Evolutionary conservation across 2,888 invertebrate genomes (phyloP), one percentile per base, ranked within the genome.

Genomic region (Charanyca ferruginea): DNA sequence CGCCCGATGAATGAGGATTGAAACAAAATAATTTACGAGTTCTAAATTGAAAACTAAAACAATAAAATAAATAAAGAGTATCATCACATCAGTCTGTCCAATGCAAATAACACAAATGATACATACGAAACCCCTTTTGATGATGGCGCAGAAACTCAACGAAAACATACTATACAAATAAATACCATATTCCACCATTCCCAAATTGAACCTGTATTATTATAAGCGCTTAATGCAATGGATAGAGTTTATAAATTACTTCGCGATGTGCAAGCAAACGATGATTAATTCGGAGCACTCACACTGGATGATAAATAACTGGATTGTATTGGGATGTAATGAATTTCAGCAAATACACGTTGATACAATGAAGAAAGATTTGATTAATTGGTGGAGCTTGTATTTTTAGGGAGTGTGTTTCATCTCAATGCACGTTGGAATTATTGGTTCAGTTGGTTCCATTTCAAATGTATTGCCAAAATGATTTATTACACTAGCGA

Each of bases 181-280:
- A 65, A 58, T 53, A 70, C 58, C 38, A 20, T 18, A 49, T 41
- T 54, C 8, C 47, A 54, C 54, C 55, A 71, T 25, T 59, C n/a
- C n/a, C 47, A 51, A 71, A 66, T 57, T 58, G 53, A 16, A 41
- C 13, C 32, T 45, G 32, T 62, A 72, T 76, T 71, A 71, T 66
- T 62, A 55, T 72, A 61, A 66, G 41, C 66, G 25, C 25, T 71
- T 48, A 59, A 66, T 80, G 75, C 68, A 80, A 60, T 68, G 65
- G 59, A 71, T 64, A 48, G 45, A 66, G 70, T 77, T 69, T 52
- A 77, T 81, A 79, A 80, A 81, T 81, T 79, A 79, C 70, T 54
- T 66, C 55, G 48, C 54, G 59, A 62, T 64, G 54, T 73, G 76
- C 59, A 63, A 63, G 60, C 59, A 23, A 49, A 66, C 54, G 53